A percentile compares a stretch with the other conserved stretches of the same genome.
phyloP scores from a whole-genome alignment of 2,888 invertebrate genomes.

The Elysia crispata region DNA sequence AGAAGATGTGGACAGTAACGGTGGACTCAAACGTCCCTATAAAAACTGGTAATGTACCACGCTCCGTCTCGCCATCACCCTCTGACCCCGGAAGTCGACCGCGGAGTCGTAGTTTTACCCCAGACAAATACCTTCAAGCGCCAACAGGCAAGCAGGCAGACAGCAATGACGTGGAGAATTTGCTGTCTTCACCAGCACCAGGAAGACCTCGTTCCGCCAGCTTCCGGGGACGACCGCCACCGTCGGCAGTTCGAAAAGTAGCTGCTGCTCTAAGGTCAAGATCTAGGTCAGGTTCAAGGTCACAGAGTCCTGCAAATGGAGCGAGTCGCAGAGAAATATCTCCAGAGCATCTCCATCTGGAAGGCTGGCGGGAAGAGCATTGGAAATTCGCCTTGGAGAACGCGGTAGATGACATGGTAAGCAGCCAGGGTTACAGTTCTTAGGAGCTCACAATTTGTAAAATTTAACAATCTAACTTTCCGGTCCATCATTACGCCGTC shows the following conservation, averaged over 20 bases:
- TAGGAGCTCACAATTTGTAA: too few species aligned
- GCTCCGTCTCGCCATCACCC: not conserved
- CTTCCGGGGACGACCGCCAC: conserved; percentile 22
- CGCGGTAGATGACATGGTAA: conserved; percentile 31
- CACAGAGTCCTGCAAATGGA: conserved; percentile 9
- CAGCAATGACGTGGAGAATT: conserved; percentile 31
- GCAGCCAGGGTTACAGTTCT: too few species aligned
- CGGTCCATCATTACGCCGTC: too few species aligned
- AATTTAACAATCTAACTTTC: too few species aligned
- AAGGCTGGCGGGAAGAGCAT: not conserved
- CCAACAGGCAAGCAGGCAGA: not conserved
- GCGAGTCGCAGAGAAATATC: not conserved
- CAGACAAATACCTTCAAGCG: not conserved
- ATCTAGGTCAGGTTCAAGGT: conserved; percentile 4
- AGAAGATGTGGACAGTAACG: conserved; percentile 42
- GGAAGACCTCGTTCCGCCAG: conserved; percentile 20
- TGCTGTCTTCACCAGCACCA: conserved; percentile 28
- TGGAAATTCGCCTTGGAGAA: conserved; percentile 3
- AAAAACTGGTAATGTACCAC: not conserved
- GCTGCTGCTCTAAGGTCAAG: not conserved
- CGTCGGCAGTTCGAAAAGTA: conserved; percentile 1
- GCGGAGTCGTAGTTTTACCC: not conserved
- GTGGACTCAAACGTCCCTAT: conserved; percentile 39
- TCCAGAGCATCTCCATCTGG: too few species aligned
- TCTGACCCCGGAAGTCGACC: too few species aligned